Percentiles rank a stretch among this genome's conserved stretches.
These are phyloP conservation scores for Dicyrtoma fusca DNA, from an alignment of 2,888 invertebrate genomes.

Conservation along the genomic window DNA sequence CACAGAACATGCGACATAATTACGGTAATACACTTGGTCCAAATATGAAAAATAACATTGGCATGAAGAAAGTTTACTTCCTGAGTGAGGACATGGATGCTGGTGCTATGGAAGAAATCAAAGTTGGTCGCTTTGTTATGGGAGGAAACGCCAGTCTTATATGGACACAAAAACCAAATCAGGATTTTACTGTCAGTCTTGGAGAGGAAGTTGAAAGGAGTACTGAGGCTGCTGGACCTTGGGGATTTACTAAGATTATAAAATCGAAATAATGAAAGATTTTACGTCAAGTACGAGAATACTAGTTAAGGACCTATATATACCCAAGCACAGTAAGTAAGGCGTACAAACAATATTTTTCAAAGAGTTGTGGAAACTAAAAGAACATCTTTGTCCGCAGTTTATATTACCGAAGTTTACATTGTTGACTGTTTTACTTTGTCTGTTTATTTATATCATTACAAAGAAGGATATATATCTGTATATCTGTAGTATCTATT, in stretches of 20 bases:
- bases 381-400: too few species aligned
- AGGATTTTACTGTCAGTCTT: not conserved
- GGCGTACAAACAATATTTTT: too few species aligned
- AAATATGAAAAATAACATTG: not conserved
- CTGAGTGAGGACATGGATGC: not conserved
- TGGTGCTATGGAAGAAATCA: not conserved
- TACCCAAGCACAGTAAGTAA: too few species aligned
- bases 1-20: not conserved
- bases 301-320: not conserved
- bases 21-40: not conserved
- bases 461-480: too few species aligned
- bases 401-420: too few species aligned
- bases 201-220: not conserved
- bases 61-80: not conserved
- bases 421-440: too few species aligned
- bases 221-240: not conserved
- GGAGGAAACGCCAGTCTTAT: not conserved
- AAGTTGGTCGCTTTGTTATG: not conserved
- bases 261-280: not conserved
- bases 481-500: too few species aligned
- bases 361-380: too few species aligned
- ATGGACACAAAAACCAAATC: conserved; percentile 18
- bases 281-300: not conserved
- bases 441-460: not conserved
- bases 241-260: not conserved